These are phyloP conservation scores for Platycheirus rosarum DNA, from an alignment of 2,888 invertebrate species.

Conservation along the genomic window DNA sequence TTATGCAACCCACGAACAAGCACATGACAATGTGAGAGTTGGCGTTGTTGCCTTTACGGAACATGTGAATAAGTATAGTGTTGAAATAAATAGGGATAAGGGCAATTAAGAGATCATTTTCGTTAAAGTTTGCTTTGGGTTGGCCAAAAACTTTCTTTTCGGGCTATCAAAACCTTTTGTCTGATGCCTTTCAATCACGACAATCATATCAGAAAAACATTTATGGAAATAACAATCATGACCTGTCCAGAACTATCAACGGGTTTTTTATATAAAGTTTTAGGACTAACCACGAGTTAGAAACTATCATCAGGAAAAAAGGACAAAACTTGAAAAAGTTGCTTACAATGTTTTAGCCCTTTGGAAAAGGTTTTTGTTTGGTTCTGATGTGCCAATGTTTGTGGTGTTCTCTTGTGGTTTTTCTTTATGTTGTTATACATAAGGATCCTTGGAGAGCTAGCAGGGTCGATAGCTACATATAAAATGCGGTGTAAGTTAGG, in stretches of 20 bases:
- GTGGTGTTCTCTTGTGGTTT: not conserved
- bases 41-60: constrained; percentile 1
- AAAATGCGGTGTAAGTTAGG: too few species aligned
- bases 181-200: constrained; percentile 9
- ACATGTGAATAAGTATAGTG: not conserved
- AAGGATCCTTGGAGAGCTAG: too few species aligned
- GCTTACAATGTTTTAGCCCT: constrained; percentile 45
- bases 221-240: too few species aligned
- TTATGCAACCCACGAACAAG: constrained; percentile 56
- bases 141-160: not conserved
- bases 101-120: constrained; percentile 14
- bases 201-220: too few species aligned
- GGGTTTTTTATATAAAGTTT: too few species aligned
- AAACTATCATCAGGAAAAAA: constrained; percentile 2
- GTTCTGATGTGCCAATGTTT: constrained; percentile 10
- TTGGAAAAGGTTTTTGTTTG: constrained; percentile 30
- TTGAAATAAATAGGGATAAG: constrained; percentile 14
- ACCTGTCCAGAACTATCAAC: too few species aligned
- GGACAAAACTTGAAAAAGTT: constrained; percentile 29
- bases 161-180: not conserved
- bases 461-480: too few species aligned
- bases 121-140: not conserved
- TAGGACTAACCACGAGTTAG: not conserved
- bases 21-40: constrained; percentile 25
- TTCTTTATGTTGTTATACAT: too few species aligned